A percentile compares a stretch with the other conserved stretches of the same genome.
Evolutionary conservation across 1,140 invertebrate genomes (phyloP).

Genomic region (Caenorhabditis brenneri): DNA sequence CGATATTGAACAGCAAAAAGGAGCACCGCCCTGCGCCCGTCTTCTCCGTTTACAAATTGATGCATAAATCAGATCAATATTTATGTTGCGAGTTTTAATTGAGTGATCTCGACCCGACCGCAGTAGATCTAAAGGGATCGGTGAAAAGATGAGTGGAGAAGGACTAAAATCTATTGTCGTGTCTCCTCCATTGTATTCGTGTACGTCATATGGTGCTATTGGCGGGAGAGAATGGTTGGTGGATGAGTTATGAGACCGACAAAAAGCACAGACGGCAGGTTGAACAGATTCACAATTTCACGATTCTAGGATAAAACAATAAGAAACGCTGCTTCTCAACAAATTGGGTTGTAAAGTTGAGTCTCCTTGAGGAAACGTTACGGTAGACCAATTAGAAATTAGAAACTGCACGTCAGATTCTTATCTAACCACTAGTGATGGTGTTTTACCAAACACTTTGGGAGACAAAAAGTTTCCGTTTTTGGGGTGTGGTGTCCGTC

Average conservation of each 20-base stretch:
- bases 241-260: constrained; percentile 30
- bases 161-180: background rate
- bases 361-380: too few species aligned
- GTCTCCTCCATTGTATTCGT: background rate
- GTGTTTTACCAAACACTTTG: background rate
- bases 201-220: constrained; percentile 28
- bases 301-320: too few species aligned
- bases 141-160: background rate
- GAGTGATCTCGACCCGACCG: constrained; percentile 30
- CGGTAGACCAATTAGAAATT: too few species aligned
- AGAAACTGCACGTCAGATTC: background rate
- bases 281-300: background rate
- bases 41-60: constrained; percentile 6
- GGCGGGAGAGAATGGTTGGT: constrained; percentile 1
- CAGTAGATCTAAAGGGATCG: background rate
- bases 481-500: constrained; percentile 17
- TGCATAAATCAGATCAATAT: constrained; percentile 35
- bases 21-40: constrained; percentile 20
- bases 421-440: background rate
- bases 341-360: too few species aligned
- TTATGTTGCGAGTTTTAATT: constrained; percentile 39
- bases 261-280: constrained; percentile 7
- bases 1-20: constrained; percentile 37
- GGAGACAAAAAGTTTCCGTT: background rate
- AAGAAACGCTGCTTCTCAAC: too few species aligned